Percentiles rank a stretch among this genome's conserved stretches.
Evolutionary conservation across 2,888 invertebrate genomes (phyloP).

Genomic region (Callimorpha dominula): DNA sequence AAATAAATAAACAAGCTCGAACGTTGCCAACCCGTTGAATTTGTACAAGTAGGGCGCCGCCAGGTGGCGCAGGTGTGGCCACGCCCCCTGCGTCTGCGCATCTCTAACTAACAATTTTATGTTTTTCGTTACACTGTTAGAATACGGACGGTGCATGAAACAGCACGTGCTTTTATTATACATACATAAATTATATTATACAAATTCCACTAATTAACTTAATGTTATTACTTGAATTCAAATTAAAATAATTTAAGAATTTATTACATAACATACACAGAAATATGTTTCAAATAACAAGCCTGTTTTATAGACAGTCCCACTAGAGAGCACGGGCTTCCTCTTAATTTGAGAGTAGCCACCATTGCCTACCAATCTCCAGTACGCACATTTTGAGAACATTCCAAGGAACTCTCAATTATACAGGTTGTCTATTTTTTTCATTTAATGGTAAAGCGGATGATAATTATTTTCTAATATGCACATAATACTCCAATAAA

Average conservation of each 20-base stretch:
- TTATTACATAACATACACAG: background rate
- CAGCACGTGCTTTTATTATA: background rate
- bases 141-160: background rate
- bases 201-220: background rate
- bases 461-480: background rate
- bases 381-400: background rate
- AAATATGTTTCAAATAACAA: background rate
- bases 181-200: background rate
- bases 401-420: background rate
- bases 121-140: slow-evolving; percentile 11
- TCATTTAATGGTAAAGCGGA: too few species aligned
- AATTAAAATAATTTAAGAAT: background rate
- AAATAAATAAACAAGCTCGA: slow-evolving; percentile 25
- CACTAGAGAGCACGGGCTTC: background rate
- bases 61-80: slow-evolving; percentile 53
- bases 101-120: slow-evolving; percentile 25
- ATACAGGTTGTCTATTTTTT: too few species aligned
- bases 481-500: background rate
- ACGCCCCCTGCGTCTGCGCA: slow-evolving; percentile 51
- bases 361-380: background rate
- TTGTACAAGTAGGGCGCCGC: slow-evolving; percentile 47
- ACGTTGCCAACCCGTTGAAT: slow-evolving; percentile 22
- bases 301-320: background rate
- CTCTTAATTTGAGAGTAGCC: background rate
- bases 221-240: background rate